Base-by-base conservation (phyloP, 2,888 invertebrate species). In the Rhagium mordax region DNA sequence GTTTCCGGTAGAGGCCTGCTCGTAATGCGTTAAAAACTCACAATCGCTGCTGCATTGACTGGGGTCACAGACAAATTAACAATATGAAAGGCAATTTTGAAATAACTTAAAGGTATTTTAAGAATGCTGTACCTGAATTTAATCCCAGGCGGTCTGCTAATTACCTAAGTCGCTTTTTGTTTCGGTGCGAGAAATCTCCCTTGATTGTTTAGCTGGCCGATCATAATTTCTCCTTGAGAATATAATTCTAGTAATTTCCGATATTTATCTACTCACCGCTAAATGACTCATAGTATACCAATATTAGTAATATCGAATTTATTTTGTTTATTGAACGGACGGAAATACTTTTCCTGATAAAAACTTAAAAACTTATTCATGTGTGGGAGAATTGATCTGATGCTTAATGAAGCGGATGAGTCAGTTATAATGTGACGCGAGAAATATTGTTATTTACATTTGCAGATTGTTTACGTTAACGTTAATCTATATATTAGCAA, bases 291-390 rank as follows among this genome's bases (percentile, higher is more conserved):
- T 29, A 13, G 18, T 24, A 33, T 29, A 29, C 24, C 3, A 41
- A 65, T 65, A 65, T 65, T 65, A 53, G 16, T 33, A 65, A 33
- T 65, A 65, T 65, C 18, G 65, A 41, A 33, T 51, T 65, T 65
- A 65, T 53, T 65, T 53, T 65, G 65, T 65, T 65, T 65, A 65
- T 53, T 29, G 20, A 15, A 8, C 7, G 53, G 27, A 49, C 27
- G 49, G 49, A 64, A 64, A 64, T 51, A 24, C 41, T 48, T 64
- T 64, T 64, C 64, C 18, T n/a, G 64, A 49, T 20, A 62, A 48
- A 13, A 62, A 18, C 1, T 5, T 16, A n/a, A 21, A 59, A 59
- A 20, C 6, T 33, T 18, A 59, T 18, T 41, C 33, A 41, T 33
- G 33, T 13, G 21, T 57, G 7, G 24, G 55, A 27, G 55, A 15